Evolutionary conservation across 2,888 invertebrate species (phyloP).

Genomic region (Euproctis similis): DNA sequence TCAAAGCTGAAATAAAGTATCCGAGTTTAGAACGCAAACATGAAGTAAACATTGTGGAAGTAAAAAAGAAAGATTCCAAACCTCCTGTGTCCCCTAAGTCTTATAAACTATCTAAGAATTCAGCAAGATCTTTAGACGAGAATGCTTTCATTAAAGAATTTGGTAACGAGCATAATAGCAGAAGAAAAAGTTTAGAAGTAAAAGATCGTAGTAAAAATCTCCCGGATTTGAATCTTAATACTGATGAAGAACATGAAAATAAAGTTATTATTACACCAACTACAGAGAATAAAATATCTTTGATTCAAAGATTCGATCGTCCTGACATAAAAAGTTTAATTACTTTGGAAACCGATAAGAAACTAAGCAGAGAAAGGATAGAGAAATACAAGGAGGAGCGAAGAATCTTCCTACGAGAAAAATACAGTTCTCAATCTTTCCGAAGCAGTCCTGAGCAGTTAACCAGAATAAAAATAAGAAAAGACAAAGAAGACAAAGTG

Average conservation of each 20-base stretch:
- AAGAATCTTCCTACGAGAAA: conserved; percentile 73
- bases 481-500: conserved; percentile 37
- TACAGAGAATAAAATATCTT: conserved; percentile 77
- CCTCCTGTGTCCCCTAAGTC: conserved; percentile 66
- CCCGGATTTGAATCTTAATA: conserved; percentile 61
- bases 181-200: conserved; percentile 79
- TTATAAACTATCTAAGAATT: conserved; percentile 74
- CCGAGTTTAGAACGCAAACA: conserved; percentile 49
- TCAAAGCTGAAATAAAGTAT: conserved; percentile 58
- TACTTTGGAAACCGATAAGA: conserved; percentile 67
- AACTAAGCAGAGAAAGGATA: conserved; percentile 84
- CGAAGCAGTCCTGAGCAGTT: conserved; percentile 77
- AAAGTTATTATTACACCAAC: conserved; percentile 73
- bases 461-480: conserved; percentile 58
- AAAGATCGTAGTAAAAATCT: conserved; percentile 75
- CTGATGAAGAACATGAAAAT: conserved; percentile 38
- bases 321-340: conserved; percentile 50
- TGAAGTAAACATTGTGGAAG: conserved; percentile 31
- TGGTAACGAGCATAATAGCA: conserved; percentile 55
- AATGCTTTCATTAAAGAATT: conserved; percentile 83
- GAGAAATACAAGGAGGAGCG: conserved; percentile 71
- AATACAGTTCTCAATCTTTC: conserved; percentile 89
- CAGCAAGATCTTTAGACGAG: conserved; percentile 82
- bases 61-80: conserved; percentile 34
- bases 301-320: conserved; percentile 70